A percentile compares a stretch with the other conserved stretches of the same genome.
phyloP scores from a whole-genome alignment of 2,113 vertebrate species.

The Microtus montanus region DNA sequence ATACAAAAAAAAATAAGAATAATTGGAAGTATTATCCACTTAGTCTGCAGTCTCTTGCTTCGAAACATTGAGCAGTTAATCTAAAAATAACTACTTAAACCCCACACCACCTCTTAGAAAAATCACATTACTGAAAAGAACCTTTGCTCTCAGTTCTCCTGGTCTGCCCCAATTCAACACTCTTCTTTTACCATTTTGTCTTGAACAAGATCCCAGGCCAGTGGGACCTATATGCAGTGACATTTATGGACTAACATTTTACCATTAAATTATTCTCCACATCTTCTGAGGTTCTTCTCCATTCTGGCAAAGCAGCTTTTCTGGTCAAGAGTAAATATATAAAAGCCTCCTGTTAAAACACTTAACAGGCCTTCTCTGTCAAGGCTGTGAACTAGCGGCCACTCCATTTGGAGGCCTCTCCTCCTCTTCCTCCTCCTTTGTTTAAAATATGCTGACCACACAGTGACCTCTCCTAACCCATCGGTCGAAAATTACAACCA shows the following conservation, averaged over 20 bases:
- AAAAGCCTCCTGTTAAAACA: constrained; percentile 85
- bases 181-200: constrained; percentile 77
- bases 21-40: not conserved
- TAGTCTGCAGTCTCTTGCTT: not conserved
- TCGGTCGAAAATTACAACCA: constrained; percentile 94
- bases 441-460: constrained; percentile 92
- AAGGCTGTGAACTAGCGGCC: constrained; percentile 82
- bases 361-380: constrained; percentile 84
- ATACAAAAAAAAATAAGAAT: constrained; percentile 59
- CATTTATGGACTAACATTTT: constrained; percentile 83
- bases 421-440: constrained; percentile 85
- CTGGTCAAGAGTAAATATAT: constrained; percentile 83
- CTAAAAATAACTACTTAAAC: not conserved
- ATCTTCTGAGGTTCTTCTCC: constrained; percentile 77
- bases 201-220: constrained; percentile 83
- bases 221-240: constrained; percentile 79
- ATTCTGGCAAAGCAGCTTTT: constrained; percentile 80
- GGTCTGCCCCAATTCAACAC: constrained; percentile 71
- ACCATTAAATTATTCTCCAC: constrained; percentile 81
- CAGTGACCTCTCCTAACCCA: constrained; percentile 89
- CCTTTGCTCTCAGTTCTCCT: constrained; percentile 58
- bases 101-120: constrained; percentile 11
- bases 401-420: constrained; percentile 79
- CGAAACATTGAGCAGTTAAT: constrained; percentile 46
- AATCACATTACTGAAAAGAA: constrained; percentile 54